Evolutionary conservation across 2,797 vertebrate genomes (phyloP).

Genomic region (Cuculus canorus): DNA sequence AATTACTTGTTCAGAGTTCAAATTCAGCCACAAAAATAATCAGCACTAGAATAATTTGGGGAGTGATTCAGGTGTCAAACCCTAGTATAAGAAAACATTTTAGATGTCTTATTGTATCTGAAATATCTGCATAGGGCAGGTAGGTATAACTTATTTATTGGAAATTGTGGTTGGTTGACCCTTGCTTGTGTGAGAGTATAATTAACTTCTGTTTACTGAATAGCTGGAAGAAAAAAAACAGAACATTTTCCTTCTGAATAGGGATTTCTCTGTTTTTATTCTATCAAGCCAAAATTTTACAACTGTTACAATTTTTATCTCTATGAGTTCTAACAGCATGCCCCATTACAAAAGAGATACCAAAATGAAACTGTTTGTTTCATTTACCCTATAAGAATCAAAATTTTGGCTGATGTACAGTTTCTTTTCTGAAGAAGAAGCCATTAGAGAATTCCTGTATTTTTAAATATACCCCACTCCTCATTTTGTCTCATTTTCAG

Average conservation of each 20-base stretch:
- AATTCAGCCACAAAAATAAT: not conserved
- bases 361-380: not conserved
- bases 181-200: not conserved
- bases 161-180: not conserved
- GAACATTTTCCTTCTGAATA: not conserved
- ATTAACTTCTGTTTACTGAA: not conserved
- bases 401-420: not conserved
- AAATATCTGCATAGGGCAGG: not conserved
- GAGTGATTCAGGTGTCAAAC: not conserved
- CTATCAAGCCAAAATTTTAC: not conserved
- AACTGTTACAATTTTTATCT: not conserved
- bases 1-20: not conserved
- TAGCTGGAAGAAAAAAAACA: not conserved
- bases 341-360: not conserved
- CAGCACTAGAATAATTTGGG: not conserved
- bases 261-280: not conserved
- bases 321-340: not conserved
- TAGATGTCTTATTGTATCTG: not conserved
- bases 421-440: not conserved
- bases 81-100: not conserved
- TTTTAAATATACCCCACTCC: not conserved
- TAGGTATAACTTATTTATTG: not conserved
- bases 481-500: constrained; percentile 39
- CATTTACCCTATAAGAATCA: not conserved
- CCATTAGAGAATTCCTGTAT: not conserved